These are phyloP conservation scores for Meliscaeva auricollis DNA, from an alignment of 2,888 invertebrate genomes.

Conservation along the genomic window DNA sequence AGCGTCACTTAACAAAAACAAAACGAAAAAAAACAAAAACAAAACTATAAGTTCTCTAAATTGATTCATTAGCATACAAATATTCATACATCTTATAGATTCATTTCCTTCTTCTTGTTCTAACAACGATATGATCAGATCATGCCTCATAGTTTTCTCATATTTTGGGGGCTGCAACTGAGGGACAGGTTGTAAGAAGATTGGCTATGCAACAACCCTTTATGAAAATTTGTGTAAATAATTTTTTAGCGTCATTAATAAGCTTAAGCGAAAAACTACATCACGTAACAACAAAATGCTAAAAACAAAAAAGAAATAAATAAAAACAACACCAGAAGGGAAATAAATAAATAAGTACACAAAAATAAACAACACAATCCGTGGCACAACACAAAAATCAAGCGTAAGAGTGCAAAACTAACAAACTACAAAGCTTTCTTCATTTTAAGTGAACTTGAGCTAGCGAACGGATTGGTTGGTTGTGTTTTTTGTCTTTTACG, in stretches of 20 bases:
- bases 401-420: conserved; percentile 52
- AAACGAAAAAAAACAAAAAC: not conserved
- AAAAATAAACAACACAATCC: conserved; percentile 66
- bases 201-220: conserved; percentile 55
- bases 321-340: conserved; percentile 50
- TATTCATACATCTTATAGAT: conserved; percentile 19
- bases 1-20: conserved; percentile 9
- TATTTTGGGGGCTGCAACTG: not conserved
- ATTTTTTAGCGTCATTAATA: conserved; percentile 76
- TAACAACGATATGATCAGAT: conserved; percentile 20
- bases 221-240: conserved; percentile 52
- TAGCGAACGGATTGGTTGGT: conserved; percentile 66
- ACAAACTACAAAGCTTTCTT: conserved; percentile 69
- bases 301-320: conserved; percentile 27
- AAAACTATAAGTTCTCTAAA: conserved; percentile 14
- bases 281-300: conserved; percentile 64
- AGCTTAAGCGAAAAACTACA: conserved; percentile 73
- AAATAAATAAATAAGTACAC: conserved; percentile 62
- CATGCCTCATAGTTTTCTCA: conserved; percentile 24
- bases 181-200: not conserved
- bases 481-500: conserved; percentile 23
- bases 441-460: conserved; percentile 74
- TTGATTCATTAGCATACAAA: conserved; percentile 29
- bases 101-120: conserved; percentile 27
- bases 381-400: conserved; percentile 52